Percentiles rank a stretch among this genome's conserved stretches.
phyloP scores from a whole-genome alignment of 92 coral and sea anemone species.

The Anthopleura xanthogrammica region DNA sequence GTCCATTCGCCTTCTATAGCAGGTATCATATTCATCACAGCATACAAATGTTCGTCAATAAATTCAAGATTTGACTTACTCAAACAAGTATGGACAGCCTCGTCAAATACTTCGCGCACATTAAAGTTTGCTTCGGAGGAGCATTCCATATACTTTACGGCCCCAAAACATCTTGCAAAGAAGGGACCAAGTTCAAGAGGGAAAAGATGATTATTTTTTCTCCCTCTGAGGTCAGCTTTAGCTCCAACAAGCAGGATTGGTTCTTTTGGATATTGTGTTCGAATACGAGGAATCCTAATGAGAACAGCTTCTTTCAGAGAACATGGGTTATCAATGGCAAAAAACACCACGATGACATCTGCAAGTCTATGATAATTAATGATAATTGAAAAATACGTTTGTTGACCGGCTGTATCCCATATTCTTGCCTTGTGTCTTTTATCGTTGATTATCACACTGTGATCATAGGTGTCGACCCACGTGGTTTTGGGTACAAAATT shows the following conservation, averaged over 20 bases:
- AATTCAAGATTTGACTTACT: background rate
- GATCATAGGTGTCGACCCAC: too few species aligned
- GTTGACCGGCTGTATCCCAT: too few species aligned
- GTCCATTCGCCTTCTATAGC: background rate
- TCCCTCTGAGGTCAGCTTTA: conserved; percentile 11
- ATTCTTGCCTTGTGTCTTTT: too few species aligned
- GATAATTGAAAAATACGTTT: too few species aligned
- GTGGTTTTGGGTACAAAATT: too few species aligned
- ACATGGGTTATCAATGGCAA: conserved; percentile 1
- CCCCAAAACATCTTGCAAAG: conserved; percentile 28
- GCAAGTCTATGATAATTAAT: too few species aligned
- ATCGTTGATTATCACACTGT: too few species aligned
- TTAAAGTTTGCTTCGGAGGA: background rate
- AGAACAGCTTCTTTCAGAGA: background rate
- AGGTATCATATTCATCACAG: background rate
- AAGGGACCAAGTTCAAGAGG: conserved; percentile 9
- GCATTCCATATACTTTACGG: conserved; percentile 28
- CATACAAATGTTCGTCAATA: background rate
- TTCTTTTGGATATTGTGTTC: background rate
- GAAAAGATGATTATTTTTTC: background rate
- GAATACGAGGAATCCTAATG: conserved; percentile 3
- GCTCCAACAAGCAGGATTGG: conserved; percentile 29
- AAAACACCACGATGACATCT: background rate
- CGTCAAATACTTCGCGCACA: conserved; percentile 28
- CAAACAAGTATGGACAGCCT: conserved; percentile 22